Conservation (phyloP, 2,113 vertebrate genomes). For the Otis tarda region DNA sequence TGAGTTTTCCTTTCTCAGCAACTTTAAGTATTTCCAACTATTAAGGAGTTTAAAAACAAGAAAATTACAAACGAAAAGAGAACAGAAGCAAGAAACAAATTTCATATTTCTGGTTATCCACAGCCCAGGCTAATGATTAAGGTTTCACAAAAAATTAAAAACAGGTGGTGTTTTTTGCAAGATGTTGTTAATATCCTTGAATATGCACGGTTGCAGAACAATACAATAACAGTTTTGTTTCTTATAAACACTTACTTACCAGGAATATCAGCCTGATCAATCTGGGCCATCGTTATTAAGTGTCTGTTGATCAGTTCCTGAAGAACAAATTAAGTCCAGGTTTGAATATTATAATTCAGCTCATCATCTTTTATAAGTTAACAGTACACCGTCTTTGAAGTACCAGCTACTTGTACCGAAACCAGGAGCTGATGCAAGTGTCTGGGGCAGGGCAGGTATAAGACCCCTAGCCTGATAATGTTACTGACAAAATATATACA, state of each 20-base stretch:
- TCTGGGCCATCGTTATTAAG: slow-evolving; percentile 98
- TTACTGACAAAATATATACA: not conserved
- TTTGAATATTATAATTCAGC: not conserved
- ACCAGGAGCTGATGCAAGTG: not conserved
- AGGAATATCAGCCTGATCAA: slow-evolving; percentile 97
- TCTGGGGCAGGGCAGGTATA: not conserved
- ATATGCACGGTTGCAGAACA: not conserved
- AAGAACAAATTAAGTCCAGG: slow-evolving; percentile 29
- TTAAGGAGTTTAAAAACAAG: not conserved
- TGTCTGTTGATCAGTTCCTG: slow-evolving; percentile 99
- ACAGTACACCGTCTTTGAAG: not conserved
- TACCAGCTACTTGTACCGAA: not conserved
- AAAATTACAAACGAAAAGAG: not conserved
- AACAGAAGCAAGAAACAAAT: not conserved
- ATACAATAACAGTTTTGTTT: not conserved
- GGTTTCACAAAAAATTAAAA: not conserved
- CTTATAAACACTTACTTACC: slow-evolving; percentile 76
- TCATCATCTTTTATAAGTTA: not conserved
- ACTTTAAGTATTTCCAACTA: not conserved
- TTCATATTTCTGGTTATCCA: not conserved
- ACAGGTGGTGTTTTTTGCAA: not conserved
- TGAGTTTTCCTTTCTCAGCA: not conserved
- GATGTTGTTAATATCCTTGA: not conserved
- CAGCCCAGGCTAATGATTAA: not conserved
- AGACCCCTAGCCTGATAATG: not conserved